phyloP scores from a whole-genome alignment of 2,888 invertebrate species.

The Timandra comae region DNA sequence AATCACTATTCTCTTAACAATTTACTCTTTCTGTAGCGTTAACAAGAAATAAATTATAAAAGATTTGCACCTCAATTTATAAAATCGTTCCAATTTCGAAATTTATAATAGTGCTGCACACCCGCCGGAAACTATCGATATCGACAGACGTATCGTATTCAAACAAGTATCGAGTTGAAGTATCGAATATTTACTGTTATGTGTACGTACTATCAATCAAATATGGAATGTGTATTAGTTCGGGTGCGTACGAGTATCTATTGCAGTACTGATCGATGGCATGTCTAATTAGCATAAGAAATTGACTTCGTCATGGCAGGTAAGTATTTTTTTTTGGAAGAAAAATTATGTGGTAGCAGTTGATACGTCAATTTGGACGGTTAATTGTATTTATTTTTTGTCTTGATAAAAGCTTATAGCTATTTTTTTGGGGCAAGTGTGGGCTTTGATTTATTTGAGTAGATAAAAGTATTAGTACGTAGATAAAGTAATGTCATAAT shows the following conservation, averaged over 20 bases:
- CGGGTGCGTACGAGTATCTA: constrained; percentile 35
- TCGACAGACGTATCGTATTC: constrained; percentile 13
- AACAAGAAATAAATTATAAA: too few species aligned
- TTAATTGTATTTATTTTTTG: too few species aligned
- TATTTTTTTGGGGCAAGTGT: too few species aligned
- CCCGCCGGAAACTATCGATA: constrained; percentile 12
- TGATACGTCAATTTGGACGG: constrained; percentile 5
- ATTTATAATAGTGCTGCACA: neutral
- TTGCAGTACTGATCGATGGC: constrained; percentile 35
- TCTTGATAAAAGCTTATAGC: too few species aligned
- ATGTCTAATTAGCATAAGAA: constrained; percentile 57
- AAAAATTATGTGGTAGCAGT: constrained; percentile 11
- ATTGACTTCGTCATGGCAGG: constrained; percentile 17
- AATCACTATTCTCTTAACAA: too few species aligned
- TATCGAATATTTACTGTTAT: constrained; percentile 56
- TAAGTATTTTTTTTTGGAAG: constrained; percentile 6
- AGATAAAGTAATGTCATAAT: too few species aligned
- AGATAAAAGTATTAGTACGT: too few species aligned
- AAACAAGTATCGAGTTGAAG: constrained; percentile 1
- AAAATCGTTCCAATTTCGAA: too few species aligned
- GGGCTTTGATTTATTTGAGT: too few species aligned
- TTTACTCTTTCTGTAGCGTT: too few species aligned
- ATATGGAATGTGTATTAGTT: constrained; percentile 44
- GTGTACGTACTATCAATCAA: constrained; percentile 52
- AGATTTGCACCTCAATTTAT: too few species aligned